Conservation (phyloP, 2,797 vertebrate species). For the Silurus lanzhouensis region DNA sequence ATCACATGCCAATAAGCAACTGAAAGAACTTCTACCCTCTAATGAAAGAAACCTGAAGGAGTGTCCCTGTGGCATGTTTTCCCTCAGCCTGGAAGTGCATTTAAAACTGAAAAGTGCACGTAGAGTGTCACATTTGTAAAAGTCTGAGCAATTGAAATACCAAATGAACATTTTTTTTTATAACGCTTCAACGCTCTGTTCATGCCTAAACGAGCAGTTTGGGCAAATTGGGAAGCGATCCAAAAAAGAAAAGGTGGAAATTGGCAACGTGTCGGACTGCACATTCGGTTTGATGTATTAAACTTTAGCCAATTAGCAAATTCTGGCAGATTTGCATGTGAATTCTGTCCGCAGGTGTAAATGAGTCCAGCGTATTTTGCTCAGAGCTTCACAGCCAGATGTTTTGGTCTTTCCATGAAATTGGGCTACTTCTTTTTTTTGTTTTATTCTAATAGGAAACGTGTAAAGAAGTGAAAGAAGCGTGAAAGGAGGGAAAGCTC, state of each 20-base stretch:
- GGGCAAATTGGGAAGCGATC: background rate
- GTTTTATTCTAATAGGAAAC: background rate
- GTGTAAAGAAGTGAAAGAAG: background rate
- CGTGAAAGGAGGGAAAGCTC: background rate
- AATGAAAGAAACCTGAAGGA: background rate
- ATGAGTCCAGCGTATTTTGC: background rate
- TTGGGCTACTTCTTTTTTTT: background rate
- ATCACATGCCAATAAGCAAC: no score
- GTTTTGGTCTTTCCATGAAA: background rate
- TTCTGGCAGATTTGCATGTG: background rate
- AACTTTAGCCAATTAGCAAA: background rate
- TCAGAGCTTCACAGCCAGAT: background rate
- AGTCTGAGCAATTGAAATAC: no score
- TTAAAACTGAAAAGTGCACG: background rate
- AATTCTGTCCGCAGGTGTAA: background rate
- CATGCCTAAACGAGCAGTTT: background rate
- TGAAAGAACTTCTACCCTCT: no score
- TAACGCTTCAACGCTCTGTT: background rate
- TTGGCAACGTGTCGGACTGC: background rate
- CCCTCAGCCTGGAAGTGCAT: background rate
- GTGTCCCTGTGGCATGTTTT: background rate
- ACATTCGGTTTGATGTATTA: constrained; percentile 1
- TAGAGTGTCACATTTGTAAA: no score
- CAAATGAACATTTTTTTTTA: no score
- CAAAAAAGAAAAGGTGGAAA: background rate